Evolutionary conservation across 2,113 vertebrate genomes (phyloP), one percentile per base, ranked within the genome.

Genomic region (Indicator indicator): DNA sequence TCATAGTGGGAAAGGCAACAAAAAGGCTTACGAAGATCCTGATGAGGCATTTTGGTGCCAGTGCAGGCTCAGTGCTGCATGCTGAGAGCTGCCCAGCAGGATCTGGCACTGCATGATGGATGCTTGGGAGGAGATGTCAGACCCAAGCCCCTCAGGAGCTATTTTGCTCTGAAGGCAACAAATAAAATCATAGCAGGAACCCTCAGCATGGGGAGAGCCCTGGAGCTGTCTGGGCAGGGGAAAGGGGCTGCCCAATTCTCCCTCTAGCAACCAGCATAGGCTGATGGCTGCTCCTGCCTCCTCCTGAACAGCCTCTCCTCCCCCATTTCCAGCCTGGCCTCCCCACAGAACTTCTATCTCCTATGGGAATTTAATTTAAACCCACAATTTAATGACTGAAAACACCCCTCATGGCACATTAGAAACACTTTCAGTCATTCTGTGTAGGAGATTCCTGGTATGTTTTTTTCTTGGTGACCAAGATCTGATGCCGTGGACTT

Each of bases 391-490:
- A 52, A 52, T 24, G 50, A 13, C 50, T 52, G 23, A 7, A 52
- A 52, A 26, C 23, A 26, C 50, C 23, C 12, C 50, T 52, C 23
- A 52, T 52, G 50, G 50, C 23, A 52, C 50, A 9, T 44, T 32
- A 2, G 5, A 59, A 74, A 16, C 9, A 8, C 6, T 65, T 62
- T 23, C 4, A 33, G 46, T 24, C 0, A 0, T 27, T 50, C 16
- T 16, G 27, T 32, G 58, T 20, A 26, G 58, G 33, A 28, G 11
- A 10, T 9, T 81, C 69, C 44, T 13, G 50, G 15, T 14, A 18
- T 1, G 0, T 64, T 64, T 32, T 56, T 52, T 18, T 65, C 65
- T 58, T 26, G 33, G 50, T 9, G 9, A 38, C 40, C 20, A 38
- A 17, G 12, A 60, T 26, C 56, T 4, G 1, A 17, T 27, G 42